phyloP scores from a whole-genome alignment of 1,140 invertebrate species.

The Adoxophyes honmai region DNA sequence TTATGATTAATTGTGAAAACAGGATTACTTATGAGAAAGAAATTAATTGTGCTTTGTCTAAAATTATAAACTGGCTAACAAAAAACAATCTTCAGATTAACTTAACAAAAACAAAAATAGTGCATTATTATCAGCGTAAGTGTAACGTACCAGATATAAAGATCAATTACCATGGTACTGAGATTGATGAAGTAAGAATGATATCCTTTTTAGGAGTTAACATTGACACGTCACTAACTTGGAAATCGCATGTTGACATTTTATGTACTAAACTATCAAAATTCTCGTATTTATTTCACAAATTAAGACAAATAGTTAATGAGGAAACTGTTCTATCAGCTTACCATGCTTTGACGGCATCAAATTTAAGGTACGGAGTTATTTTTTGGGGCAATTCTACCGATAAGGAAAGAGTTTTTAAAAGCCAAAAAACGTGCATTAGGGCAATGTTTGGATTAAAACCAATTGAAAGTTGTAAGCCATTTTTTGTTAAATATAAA shows the following conservation, averaged over 20 bases:
- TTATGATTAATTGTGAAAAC: background rate
- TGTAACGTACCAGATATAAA: background rate
- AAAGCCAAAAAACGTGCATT: conserved; percentile 8
- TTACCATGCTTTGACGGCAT: too few species aligned
- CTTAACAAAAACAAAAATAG: background rate
- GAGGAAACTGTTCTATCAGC: too few species aligned
- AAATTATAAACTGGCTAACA: background rate
- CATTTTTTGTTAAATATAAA: background rate
- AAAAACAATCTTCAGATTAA: background rate
- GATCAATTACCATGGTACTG: background rate
- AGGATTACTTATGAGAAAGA: background rate
- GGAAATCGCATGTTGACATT: background rate
- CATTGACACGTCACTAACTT: background rate
- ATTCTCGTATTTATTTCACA: too few species aligned
- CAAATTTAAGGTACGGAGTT: background rate
- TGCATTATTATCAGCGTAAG: background rate
- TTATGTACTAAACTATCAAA: background rate
- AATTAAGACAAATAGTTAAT: too few species aligned
- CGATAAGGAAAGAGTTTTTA: background rate
- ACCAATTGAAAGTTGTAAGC: background rate
- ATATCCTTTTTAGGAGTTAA: background rate
- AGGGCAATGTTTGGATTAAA: background rate
- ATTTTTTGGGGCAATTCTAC: conserved; percentile 15
- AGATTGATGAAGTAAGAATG: background rate
- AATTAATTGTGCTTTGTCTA: background rate